Percentiles rank a stretch among this genome's conserved stretches.
Conservation (phyloP, 2,797 vertebrate species). For the Neosilurus mollespiculum region DNA sequence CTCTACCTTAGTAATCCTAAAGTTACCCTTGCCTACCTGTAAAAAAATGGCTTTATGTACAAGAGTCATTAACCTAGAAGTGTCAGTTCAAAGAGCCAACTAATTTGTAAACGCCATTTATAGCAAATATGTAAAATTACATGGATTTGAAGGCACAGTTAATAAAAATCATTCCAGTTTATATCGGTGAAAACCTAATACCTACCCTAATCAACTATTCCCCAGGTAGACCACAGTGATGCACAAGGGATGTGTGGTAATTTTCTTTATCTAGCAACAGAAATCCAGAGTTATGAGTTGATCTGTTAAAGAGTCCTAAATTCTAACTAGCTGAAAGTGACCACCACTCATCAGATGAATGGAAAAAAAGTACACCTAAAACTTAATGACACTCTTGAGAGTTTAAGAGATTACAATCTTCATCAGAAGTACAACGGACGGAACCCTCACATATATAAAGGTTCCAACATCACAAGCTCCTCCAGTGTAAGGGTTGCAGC, state of each 20-base stretch:
- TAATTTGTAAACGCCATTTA: not conserved
- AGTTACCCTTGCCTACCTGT: too few relatives aligned
- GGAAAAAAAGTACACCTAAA: not conserved
- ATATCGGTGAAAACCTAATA: not conserved
- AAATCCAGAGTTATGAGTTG: not conserved
- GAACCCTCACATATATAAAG: not conserved
- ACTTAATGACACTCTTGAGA: not conserved
- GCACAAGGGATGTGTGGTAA: not conserved
- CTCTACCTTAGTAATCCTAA: too few relatives aligned
- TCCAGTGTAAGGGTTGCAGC: not conserved
- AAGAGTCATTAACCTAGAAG: not conserved
- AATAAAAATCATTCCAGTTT: not conserved
- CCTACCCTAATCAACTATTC: not conserved
- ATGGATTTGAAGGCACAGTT: not conserved
- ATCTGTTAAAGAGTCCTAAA: not conserved
- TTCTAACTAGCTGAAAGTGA: not conserved
- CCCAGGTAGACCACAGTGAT: not conserved
- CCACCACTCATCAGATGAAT: not conserved
- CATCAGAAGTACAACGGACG: not conserved
- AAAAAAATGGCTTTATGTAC: too few relatives aligned
- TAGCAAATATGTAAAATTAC: not conserved
- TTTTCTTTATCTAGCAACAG: not conserved
- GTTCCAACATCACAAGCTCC: not conserved
- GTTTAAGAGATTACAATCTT: too few relatives aligned
- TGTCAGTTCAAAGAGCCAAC: not conserved